Evolutionary conservation across 2,113 vertebrate genomes (phyloP).

Genomic region (Progne subis): DNA sequence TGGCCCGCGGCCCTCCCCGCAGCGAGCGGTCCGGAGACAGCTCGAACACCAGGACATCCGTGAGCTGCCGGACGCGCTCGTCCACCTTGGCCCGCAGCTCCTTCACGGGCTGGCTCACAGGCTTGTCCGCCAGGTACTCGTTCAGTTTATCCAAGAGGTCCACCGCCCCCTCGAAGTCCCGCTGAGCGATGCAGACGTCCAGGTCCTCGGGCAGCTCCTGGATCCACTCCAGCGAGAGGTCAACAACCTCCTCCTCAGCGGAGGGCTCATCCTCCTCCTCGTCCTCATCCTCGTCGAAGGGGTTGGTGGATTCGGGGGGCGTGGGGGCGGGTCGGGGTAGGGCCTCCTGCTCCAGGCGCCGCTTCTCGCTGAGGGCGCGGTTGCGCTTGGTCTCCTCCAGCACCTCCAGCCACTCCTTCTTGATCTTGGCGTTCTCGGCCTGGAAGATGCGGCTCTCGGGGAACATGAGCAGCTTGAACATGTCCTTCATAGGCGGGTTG

Average conservation of each 20-base stretch:
- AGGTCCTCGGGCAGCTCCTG: slow-evolving; percentile 96
- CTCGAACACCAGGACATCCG: slow-evolving; percentile 94
- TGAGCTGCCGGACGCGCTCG: slow-evolving; percentile 90
- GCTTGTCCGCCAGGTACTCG: slow-evolving; percentile 86
- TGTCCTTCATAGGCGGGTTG: slow-evolving; percentile 98
- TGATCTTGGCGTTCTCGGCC: slow-evolving; percentile 97
- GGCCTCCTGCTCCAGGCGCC: slow-evolving; percentile 85
- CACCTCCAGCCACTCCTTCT: slow-evolving; percentile 98
- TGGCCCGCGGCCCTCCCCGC: slow-evolving; percentile 91
- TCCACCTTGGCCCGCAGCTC: slow-evolving; percentile 88
- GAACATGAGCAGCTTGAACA: slow-evolving; percentile 99
- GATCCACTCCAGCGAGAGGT: slow-evolving; percentile 92
- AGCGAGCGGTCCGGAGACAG: slow-evolving; percentile 92
- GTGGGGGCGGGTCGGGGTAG: slow-evolving; percentile 44
- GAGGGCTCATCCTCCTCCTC: slow-evolving; percentile 66
- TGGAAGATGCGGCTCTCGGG: slow-evolving; percentile 97
- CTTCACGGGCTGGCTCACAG: slow-evolving; percentile 83
- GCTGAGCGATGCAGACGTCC: slow-evolving; percentile 96
- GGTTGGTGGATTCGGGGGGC: slow-evolving; percentile 80
- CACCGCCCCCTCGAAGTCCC: slow-evolving; percentile 96
- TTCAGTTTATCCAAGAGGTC: slow-evolving; percentile 94
- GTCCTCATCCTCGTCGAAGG: slow-evolving; percentile 78
- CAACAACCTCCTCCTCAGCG: slow-evolving; percentile 78
- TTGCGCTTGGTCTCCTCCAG: slow-evolving; percentile 94
- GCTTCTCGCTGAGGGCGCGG: slow-evolving; percentile 84